These are phyloP conservation scores for Ganaspis brasiliensis DNA, from an alignment of 2,888 invertebrate genomes.

Conservation along the genomic window DNA sequence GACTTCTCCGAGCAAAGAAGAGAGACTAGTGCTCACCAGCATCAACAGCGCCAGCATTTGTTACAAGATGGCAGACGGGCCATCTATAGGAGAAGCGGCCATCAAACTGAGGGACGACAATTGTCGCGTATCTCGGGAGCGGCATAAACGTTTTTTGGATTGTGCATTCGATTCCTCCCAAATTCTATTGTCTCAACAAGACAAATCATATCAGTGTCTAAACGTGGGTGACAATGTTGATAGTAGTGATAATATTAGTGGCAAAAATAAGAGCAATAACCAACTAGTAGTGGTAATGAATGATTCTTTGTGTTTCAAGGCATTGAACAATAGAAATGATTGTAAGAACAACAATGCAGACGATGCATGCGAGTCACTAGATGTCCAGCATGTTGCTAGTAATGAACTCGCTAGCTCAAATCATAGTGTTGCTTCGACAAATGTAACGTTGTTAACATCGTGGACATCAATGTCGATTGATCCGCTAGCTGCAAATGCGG, in stretches of 20 bases:
- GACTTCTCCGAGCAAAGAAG: too few species aligned
- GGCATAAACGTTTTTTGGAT: conserved; percentile 69
- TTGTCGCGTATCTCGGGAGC: conserved; percentile 67
- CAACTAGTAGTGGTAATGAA: conserved; percentile 19
- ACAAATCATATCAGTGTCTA: not conserved
- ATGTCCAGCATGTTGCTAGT: not conserved
- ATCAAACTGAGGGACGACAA: conserved; percentile 69
- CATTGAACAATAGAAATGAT: conserved; percentile 24
- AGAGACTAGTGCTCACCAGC: conserved; percentile 76
- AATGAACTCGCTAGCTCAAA: conserved; percentile 14
- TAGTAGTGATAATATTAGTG: conserved; percentile 31
- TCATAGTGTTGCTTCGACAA: not conserved
- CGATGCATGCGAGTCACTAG: not conserved
- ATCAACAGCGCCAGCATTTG: conserved; percentile 83
- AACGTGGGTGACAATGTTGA: conserved; percentile 25
- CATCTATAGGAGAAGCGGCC: conserved; percentile 85
- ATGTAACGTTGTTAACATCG: conserved; percentile 19
- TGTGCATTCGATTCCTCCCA: conserved; percentile 17
- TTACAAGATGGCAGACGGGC: conserved; percentile 91
- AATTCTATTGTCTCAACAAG: conserved; percentile 20
- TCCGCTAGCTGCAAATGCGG: not conserved
- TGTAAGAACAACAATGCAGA: conserved; percentile 2
- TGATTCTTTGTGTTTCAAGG: conserved; percentile 23
- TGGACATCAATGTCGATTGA: conserved; percentile 17
- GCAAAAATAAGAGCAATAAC: conserved; percentile 26